Evolutionary conservation across 2,797 vertebrate species (phyloP), one percentile per base, ranked within the genome.

Genomic region (Aselliscus stoliczkanus): DNA sequence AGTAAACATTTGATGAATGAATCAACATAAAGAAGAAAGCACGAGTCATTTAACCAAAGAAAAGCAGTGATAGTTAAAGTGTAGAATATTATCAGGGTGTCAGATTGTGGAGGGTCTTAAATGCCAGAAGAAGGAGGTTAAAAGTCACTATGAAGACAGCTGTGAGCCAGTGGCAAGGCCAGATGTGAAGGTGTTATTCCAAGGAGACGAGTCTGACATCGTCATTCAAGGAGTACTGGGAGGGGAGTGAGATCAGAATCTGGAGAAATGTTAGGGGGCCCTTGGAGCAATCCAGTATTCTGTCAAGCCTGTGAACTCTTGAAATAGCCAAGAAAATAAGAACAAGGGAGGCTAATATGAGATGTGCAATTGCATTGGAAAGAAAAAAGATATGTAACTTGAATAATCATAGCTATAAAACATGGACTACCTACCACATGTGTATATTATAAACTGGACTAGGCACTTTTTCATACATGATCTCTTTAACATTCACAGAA

Each of bases 241-340:
- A 85, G 12, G 25, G 4, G 9, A 84, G 52, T 23, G 50, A 60
- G 23, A 15, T 2, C 3, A 2, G n/a, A 4, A 9, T 44, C 67
- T 47, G 31, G 39, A 60, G 67, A 70, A 56, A 64, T 1, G 31
- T 34, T 69, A n/a, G 44, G 75, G 54, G 37, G 37, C 21, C 1
- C 0, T 37, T 37, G 47, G 52, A 56, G 5, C 6, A 29, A 20
- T 42, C 37, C 1, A 20, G 7, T 2, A 4, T 64, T 77, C 31
- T 69, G 52, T 42, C 54, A 42, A 69, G n/a, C 27, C 60, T 69
- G 27, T 2, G 83, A 34, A 56, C 2, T 80, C 65, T 47, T 88
- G 37, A 50, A 73, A 52, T 64, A 69, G n/a, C n/a, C 80, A 81
- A 76, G 73, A 89, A 80, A 50, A 80, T n/a, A 42, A 34, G 85